Evolutionary conservation across 1,140 invertebrate species (phyloP), one percentile per base, ranked within the genome.

Genomic region (Caenorhabditis inopinata): DNA sequence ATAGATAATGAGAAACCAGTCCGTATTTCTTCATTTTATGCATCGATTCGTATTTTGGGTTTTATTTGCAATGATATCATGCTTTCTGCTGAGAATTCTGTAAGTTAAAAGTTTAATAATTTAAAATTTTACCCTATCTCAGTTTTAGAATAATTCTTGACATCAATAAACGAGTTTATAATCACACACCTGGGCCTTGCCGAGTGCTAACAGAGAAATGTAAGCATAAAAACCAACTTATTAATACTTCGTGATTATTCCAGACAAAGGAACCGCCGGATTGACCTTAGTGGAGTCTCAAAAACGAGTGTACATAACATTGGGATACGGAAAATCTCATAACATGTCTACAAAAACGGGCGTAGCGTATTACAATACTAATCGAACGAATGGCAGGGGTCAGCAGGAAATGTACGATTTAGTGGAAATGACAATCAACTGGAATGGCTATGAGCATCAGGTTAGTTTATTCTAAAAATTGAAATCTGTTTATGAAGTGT

Each of bases 121-220:
- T 38, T 7, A 1, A n/a, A 3, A 68, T 32, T 18, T 68, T 68
- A 0, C 9, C 11, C 6, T 51, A n/a, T n/a, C 21, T 58, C 16
- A 6, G n/a, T 76, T 76, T 53, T 48, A 76, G 75, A 38, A 32
- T 76, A 14, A 21, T 76, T n/a, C 12, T 53, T 0, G 75, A 76
- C 14, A 11, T 48, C 14, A 76, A 76, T 32, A 76, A 76, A 35
- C 25, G 75, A 18, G 38, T 76, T 5, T 76, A 76, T 27, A 76
- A 76, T 27, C 75, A 76, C 18, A 76, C 75, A 2, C 75, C 75
- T 14, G 75, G 75, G 1, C 75, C 75, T 11, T 76, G 75, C 23
- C 32, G 75, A 76, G 48, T 76, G 2, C 18, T 76, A 38, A 48
- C 46, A 23, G 75, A 51, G n/a, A 76, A 49, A 6, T 48, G 75